Evolutionary conservation across 2,113 vertebrate species (phyloP).

Genomic region (Bagarius yarrelli): DNA sequence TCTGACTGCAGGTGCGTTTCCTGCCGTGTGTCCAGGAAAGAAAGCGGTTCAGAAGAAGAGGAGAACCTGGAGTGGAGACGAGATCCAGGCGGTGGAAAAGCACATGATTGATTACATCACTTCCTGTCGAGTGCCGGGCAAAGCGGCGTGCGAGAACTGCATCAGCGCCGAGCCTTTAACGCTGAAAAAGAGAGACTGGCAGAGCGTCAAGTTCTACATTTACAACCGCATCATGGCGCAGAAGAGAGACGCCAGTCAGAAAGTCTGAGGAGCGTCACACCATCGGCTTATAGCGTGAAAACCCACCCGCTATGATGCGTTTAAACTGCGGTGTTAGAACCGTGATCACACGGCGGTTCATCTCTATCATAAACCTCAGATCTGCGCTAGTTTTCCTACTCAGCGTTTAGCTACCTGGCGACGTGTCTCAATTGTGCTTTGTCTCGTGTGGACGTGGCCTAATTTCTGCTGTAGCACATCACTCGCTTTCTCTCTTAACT

Average conservation of each 20-base stretch:
- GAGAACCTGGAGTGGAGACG: conserved; percentile 27
- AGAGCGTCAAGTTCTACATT: conserved; percentile 47
- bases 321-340: not conserved
- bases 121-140: conserved; percentile 41
- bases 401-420: not conserved
- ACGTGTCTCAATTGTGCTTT: not conserved
- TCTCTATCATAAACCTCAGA: not conserved
- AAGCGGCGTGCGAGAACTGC: conserved; percentile 40
- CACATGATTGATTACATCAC: conserved; percentile 46
- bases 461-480: not conserved
- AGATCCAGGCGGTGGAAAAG: conserved; percentile 40
- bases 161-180: conserved; percentile 31
- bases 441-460: not conserved
- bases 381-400: not conserved
- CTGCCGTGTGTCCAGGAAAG: not conserved
- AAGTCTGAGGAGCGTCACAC: not conserved
- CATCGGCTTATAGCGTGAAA: not conserved
- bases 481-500: not conserved
- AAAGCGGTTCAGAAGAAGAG: conserved; percentile 23
- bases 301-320: not conserved
- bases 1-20: conserved; percentile 5
- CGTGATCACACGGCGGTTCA: no score
- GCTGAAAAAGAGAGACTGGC: conserved; percentile 45
- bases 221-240: conserved; percentile 48
- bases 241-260: conserved; percentile 34